Conservation (phyloP, 2,888 invertebrate species). For the Apamea anceps region DNA sequence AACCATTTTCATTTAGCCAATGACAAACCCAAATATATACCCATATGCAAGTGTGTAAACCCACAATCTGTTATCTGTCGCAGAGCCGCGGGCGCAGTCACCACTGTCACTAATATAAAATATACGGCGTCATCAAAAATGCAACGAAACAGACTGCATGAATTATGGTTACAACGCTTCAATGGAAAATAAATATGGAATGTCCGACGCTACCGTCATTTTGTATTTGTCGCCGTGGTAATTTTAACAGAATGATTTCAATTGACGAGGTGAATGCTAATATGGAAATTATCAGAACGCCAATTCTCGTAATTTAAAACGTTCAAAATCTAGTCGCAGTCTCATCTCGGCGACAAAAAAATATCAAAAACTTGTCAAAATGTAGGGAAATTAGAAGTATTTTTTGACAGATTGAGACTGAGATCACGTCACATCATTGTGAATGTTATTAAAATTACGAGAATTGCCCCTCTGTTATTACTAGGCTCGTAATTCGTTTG, state of each 20-base stretch:
- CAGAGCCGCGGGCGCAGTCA: slow-evolving; percentile 67
- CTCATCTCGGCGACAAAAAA: no score
- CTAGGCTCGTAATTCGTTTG: background rate
- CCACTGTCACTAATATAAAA: slow-evolving; percentile 75
- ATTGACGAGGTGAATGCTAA: slow-evolving; percentile 26
- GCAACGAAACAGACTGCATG: slow-evolving; percentile 77
- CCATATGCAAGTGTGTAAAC: slow-evolving; percentile 36
- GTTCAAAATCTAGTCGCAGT: no score
- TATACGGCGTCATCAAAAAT: slow-evolving; percentile 79
- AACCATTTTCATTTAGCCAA: slow-evolving; percentile 23
- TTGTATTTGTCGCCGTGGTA: slow-evolving; percentile 41
- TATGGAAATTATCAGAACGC: background rate
- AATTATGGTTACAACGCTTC: slow-evolving; percentile 70
- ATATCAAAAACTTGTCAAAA: no score
- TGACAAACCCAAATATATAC: slow-evolving; percentile 30
- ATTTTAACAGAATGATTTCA: slow-evolving; percentile 46
- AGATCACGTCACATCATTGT: no score
- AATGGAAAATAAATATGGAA: slow-evolving; percentile 73
- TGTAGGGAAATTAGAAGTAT: no score
- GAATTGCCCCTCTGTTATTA: background rate
- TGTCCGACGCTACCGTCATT: slow-evolving; percentile 58
- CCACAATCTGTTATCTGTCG: slow-evolving; percentile 70
- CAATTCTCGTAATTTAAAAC: no score
- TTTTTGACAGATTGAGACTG: no score
- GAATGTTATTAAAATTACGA: no score